Base-by-base conservation (phyloP, 2,797 vertebrate species). In the Mionectes olivaceus region DNA sequence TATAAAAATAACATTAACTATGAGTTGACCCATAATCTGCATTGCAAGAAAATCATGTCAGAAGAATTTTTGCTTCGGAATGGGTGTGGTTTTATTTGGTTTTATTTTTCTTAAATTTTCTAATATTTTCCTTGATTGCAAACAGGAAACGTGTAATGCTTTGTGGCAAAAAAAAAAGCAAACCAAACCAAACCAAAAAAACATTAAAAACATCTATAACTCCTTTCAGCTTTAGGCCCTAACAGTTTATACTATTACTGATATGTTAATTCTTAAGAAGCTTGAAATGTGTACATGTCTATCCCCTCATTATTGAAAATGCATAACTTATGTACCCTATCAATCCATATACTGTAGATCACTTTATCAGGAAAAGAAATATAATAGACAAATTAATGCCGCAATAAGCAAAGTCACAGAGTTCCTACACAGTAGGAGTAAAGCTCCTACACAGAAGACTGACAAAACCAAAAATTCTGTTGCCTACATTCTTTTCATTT, bases 231-330 rank as follows among this genome's bases (percentile, higher is more conserved):
- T 85, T 89, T 86, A 83, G 60, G 30, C 9, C 64, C 8, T 68
- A 82, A 49, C 25, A 52, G 11, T 78, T 83, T 64, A 30, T 87
- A 27, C 56, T 68, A 81, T 83, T 70, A 63, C 15, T 60, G 52
- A 63, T 67, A 46, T 19, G 52, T 77, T 70, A 49, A 68, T 87
- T 68, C 69, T 25, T 85, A 64, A 67, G 70, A 92, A 81, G 53
- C 81, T 71, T 80, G 50, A 85, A 91, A 90, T 83, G 27, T 90
- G 81, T 78, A 50, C 61, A 59, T 44, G 71, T 86, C 43, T 85
- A 5, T 91, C 46, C 46, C 24, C 16, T 87, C 61, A 33, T 83
- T 90, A 76, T 83, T 86, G 88, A 94, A 89, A 94, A 83, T 39
- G 11, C 21, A 32, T 79, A 87, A 82, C 63, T 74, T 60, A 39